Conservation (phyloP, 2,113 vertebrate species). For the Neomonachus schauinslandi region DNA sequence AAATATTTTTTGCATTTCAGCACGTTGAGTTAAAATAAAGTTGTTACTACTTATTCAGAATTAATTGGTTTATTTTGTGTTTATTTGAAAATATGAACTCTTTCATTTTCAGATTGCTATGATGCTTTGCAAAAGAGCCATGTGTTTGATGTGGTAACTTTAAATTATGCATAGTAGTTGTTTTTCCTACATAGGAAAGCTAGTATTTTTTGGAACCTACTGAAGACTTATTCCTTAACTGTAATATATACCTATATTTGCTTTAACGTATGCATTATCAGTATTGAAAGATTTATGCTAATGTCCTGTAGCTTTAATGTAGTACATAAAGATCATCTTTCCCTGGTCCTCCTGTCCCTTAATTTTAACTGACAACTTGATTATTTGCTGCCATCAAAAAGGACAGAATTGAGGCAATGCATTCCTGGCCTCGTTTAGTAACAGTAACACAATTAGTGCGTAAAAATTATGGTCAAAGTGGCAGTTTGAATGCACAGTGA, state of each 20-base stretch:
- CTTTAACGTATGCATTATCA: background rate
- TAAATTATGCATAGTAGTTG: background rate
- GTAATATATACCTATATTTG: background rate
- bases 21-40: slow-evolving; percentile 90
- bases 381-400: slow-evolving; percentile 28
- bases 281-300: background rate
- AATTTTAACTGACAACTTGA: background rate
- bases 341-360: background rate
- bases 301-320: background rate
- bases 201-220: background rate
- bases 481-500: background rate
- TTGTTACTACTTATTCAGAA: slow-evolving; percentile 89
- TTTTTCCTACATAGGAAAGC: background rate
- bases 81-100: slow-evolving; percentile 64
- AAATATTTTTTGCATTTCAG: slow-evolving; percentile 91
- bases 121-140: background rate
- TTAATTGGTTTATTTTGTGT: slow-evolving; percentile 75
- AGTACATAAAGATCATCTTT: background rate
- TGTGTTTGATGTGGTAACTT: background rate
- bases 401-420: background rate
- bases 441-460: background rate
- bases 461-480: background rate
- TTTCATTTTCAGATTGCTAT: background rate
- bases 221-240: background rate
- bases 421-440: background rate